phyloP scores from a whole-genome alignment of 2,113 vertebrate species.

The Oryzias celebensis region DNA sequence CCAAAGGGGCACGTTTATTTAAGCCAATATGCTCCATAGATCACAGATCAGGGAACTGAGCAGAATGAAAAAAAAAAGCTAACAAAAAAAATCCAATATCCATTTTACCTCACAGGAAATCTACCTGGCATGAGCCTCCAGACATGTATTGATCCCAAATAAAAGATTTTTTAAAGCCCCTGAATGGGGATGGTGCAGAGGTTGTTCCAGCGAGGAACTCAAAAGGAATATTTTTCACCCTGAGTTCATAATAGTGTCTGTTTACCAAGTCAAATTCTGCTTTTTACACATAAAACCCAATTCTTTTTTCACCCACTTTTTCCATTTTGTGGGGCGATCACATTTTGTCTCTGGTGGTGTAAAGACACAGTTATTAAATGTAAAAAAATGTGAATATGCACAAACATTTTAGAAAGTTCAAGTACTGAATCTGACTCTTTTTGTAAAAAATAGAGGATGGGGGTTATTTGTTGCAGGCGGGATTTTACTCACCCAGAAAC shows the following conservation, averaged over 20 bases:
- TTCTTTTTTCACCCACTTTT: neutral
- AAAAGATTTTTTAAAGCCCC: conserved; percentile 4
- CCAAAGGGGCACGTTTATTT: conserved; percentile 4
- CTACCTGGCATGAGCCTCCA: conserved; percentile 21
- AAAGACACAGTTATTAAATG: neutral
- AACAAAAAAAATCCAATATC: conserved; percentile 22
- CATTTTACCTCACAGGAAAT: conserved; percentile 35
- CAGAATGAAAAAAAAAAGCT: conserved; percentile 8
- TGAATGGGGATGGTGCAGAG: neutral
- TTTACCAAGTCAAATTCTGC: neutral
- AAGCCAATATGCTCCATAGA: neutral
- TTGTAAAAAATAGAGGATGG: conserved; percentile 27
- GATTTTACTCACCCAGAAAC: conserved; percentile 21
- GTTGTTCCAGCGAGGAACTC: neutral
- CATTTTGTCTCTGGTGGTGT: too few species aligned
- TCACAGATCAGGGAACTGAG: conserved; percentile 21
- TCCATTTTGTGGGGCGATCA: too few species aligned
- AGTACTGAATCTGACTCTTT: neutral
- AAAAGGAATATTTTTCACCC: neutral
- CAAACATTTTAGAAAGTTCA: neutral
- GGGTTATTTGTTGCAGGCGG: conserved; percentile 4
- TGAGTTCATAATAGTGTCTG: conserved; percentile 3
- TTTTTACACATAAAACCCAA: neutral
- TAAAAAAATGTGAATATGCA: neutral
- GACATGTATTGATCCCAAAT: conserved; percentile 40